Conservation (phyloP, 2,113 vertebrate species). For the Dryoscopus gambensis region DNA sequence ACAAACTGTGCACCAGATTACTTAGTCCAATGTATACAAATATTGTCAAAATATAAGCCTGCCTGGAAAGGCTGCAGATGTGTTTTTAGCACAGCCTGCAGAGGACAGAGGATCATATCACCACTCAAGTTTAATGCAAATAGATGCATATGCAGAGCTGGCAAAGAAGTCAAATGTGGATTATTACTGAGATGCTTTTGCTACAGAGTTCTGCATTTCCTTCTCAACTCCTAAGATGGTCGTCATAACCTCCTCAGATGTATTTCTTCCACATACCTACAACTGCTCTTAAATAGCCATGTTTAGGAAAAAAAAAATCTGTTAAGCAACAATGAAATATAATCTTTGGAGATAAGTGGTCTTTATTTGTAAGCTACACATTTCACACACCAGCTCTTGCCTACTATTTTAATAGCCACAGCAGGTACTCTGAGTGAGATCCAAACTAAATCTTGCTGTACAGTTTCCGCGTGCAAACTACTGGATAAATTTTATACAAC, state of each 20-base stretch:
- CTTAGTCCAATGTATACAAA: background rate
- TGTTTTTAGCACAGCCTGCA: background rate
- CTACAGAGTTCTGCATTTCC: background rate
- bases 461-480: background rate
- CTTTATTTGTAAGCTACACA: slow-evolving; percentile 7
- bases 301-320: background rate
- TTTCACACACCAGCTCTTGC: background rate
- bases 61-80: background rate
- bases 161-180: background rate
- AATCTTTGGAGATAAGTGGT: background rate
- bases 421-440: background rate
- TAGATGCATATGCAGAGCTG: background rate
- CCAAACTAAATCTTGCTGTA: background rate
- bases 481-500: background rate
- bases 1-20: background rate
- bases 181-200: background rate
- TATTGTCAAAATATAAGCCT: background rate
- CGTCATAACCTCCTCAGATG: background rate
- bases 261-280: background rate
- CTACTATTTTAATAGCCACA: background rate
- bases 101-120: background rate
- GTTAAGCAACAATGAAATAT: background rate
- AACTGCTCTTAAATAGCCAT: background rate
- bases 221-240: background rate
- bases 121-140: background rate